Evolutionary conservation across 2,797 vertebrate species (phyloP).

Genomic region (Halcyon smyrnensis): DNA sequence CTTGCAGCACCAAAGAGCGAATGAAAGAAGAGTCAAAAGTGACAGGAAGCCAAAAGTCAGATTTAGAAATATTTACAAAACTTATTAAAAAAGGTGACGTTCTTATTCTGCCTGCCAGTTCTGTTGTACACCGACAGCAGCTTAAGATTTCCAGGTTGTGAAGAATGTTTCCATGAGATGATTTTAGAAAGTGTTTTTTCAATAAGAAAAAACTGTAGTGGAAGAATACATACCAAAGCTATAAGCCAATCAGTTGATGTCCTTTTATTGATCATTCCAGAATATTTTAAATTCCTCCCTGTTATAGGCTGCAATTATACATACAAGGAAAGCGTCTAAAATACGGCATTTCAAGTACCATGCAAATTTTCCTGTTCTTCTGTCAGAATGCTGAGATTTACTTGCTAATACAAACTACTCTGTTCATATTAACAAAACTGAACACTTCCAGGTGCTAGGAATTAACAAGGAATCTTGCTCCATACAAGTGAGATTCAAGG

Average conservation of each 20-base stretch:
- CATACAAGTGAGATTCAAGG: neutral
- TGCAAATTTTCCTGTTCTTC: neutral
- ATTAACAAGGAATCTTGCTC: neutral
- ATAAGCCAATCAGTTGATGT: neutral
- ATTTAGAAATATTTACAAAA: neutral
- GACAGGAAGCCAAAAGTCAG: neutral
- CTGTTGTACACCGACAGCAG: neutral
- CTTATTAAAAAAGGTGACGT: neutral
- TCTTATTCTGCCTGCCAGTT: neutral
- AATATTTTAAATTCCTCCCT: neutral
- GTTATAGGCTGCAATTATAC: neutral
- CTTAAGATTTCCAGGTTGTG: neutral
- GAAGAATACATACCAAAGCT: neutral
- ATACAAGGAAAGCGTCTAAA: neutral
- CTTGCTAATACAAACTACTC: neutral
- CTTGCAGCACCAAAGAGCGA: neutral
- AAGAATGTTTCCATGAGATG: neutral
- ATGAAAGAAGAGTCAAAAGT: neutral
- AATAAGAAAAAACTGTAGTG: neutral
- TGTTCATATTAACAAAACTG: neutral
- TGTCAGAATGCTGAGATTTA: neutral
- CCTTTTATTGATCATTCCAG: neutral
- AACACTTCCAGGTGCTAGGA: neutral
- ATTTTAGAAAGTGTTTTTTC: neutral
- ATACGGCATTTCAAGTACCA: neutral